Percentiles rank a stretch among this genome's conserved stretches.
phyloP scores from a whole-genome alignment of 1,140 invertebrate genomes.

The Drosophila pruinosa region DNA sequence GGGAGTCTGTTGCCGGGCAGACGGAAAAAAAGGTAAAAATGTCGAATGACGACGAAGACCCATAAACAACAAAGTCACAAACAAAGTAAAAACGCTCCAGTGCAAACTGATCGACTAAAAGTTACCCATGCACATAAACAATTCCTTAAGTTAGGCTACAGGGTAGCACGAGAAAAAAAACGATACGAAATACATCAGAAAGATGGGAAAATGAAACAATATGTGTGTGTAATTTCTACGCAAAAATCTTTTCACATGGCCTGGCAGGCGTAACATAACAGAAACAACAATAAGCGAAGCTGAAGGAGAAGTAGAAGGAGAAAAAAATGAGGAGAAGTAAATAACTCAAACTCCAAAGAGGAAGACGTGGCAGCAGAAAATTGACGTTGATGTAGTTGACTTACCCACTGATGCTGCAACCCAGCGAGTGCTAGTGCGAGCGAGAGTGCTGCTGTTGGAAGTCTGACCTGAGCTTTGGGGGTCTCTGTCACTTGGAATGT shows the following conservation, averaged over 20 bases:
- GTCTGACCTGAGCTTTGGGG: constrained; percentile 45
- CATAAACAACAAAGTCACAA: constrained; percentile 21
- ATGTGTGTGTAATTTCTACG: constrained; percentile 49
- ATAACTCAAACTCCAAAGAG: constrained; percentile 20
- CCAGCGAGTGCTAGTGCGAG: constrained; percentile 1
- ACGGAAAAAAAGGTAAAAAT: not conserved
- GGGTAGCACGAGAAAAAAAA: not conserved
- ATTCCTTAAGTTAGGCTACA: too few species aligned
- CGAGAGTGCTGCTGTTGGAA: constrained; percentile 11
- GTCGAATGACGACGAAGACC: constrained; percentile 11
- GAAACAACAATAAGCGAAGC: constrained; percentile 20
- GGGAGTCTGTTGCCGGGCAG: not conserved
- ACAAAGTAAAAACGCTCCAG: not conserved
- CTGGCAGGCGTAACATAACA: constrained; percentile 28
- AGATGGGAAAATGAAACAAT: constrained; percentile 41
- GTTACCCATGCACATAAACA: not conserved
- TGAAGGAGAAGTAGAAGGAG: not conserved
- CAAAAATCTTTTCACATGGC: constrained; percentile 52
- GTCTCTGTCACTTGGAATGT: constrained; percentile 40
- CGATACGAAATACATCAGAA: constrained; percentile 2
- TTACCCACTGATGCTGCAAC: constrained; percentile 34
- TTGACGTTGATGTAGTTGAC: constrained; percentile 47
- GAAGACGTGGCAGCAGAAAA: constrained; percentile 32
- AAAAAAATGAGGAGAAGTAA: constrained; percentile 1
- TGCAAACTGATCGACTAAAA: not conserved